Evolutionary conservation across 1,140 invertebrate genomes (phyloP).

Genomic region (Nasonia longicornis): DNA sequence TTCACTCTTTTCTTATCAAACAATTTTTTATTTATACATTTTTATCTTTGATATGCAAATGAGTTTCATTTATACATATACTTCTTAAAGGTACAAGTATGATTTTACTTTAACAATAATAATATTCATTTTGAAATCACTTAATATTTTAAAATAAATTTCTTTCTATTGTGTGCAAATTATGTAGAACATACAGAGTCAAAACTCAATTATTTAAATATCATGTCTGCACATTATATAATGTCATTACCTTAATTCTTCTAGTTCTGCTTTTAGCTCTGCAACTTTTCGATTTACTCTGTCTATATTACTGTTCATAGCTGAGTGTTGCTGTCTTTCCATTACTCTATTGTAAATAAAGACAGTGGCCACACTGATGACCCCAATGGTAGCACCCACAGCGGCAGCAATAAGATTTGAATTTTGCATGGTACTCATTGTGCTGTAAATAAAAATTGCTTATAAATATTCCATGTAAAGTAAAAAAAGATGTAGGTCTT

Average conservation of each 20-base stretch:
- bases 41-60: neutral
- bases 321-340: constrained; percentile 70
- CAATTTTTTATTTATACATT: neutral
- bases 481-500: neutral
- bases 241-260: constrained; percentile 54
- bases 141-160: too few species aligned
- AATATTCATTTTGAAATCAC: too few species aligned
- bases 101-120: too few species aligned
- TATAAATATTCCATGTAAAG: neutral
- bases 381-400: constrained; percentile 71
- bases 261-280: constrained; percentile 60
- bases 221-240: neutral
- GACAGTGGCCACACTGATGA: constrained; percentile 74
- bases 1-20: too few species aligned
- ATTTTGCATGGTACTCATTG: constrained; percentile 57
- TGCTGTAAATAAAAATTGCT: constrained; percentile 48
- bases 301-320: constrained; percentile 64
- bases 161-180: too few species aligned
- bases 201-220: neutral
- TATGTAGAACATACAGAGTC: neutral
- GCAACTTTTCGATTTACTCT: constrained; percentile 58
- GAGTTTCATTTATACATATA: neutral
- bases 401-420: constrained; percentile 60
- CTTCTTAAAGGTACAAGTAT: too few species aligned
- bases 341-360: constrained; percentile 75